Evolutionary conservation across 2,888 invertebrate species (phyloP).

Genomic region (Cantharis rustica): DNA sequence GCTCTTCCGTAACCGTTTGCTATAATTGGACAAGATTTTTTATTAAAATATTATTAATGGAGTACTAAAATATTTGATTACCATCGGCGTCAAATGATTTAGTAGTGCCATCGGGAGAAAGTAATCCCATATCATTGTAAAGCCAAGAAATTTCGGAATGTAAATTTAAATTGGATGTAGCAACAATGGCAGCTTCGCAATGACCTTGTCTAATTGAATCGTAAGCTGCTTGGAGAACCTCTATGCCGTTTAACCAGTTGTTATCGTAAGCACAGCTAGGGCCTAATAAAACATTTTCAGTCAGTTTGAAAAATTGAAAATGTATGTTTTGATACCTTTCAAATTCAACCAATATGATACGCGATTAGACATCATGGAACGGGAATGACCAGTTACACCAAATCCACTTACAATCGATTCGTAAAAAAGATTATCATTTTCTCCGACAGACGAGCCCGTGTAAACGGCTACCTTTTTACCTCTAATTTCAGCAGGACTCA

Average conservation of each 20-base stretch:
- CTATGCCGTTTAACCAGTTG: constrained; percentile 68
- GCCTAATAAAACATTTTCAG: constrained; percentile 54
- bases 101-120: constrained; percentile 66
- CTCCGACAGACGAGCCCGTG: constrained; percentile 56
- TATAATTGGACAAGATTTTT: constrained; percentile 33
- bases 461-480: constrained; percentile 55
- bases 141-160: constrained; percentile 66
- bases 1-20: constrained; percentile 85
- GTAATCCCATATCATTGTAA: constrained; percentile 66
- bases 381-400: constrained; percentile 73
- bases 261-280: constrained; percentile 66
- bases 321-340: constrained; percentile 62
- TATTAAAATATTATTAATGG: background rate
- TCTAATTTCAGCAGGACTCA: constrained; percentile 54
- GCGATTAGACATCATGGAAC: constrained; percentile 95
- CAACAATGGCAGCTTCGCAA: constrained; percentile 90
- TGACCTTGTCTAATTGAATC: constrained; percentile 82
- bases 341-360: constrained; percentile 90
- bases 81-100: constrained; percentile 69
- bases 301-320: background rate
- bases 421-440: constrained; percentile 58
- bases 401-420: constrained; percentile 64
- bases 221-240: constrained; percentile 69
- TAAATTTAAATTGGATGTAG: constrained; percentile 79
- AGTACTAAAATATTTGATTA: constrained; percentile 39